A percentile compares a stretch with the other conserved stretches of the same genome.
These are phyloP conservation scores for Griposia aprilina DNA, from an alignment of 2,888 invertebrate species.

Conservation along the genomic window DNA sequence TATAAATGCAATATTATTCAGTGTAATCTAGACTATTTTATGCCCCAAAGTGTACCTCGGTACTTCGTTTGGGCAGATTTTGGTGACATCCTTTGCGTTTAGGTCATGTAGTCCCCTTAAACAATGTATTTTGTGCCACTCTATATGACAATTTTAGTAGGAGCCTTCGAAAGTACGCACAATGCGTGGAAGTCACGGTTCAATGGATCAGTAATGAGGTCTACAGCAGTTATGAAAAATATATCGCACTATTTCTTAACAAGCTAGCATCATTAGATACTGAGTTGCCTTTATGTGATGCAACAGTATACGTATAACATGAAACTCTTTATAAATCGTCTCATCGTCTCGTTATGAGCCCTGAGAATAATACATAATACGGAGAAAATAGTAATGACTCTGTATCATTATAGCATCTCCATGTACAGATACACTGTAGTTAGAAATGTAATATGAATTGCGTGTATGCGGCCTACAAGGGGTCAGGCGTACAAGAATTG, in stretches of 20 bases:
- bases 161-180: slow-evolving; percentile 2
- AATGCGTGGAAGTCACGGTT: slow-evolving; percentile 26
- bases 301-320: slow-evolving; percentile 33
- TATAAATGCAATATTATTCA: too few species aligned
- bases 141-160: not conserved
- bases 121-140: not conserved
- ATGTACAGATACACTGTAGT: slow-evolving; percentile 17
- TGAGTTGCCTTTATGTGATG: slow-evolving; percentile 24
- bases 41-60: too few species aligned
- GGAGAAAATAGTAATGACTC: slow-evolving; percentile 43
- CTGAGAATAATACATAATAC: slow-evolving; percentile 32
- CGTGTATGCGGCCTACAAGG: not conserved
- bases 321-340: slow-evolving; percentile 25
- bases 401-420: slow-evolving; percentile 18
- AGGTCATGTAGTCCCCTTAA: too few species aligned
- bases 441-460: not conserved
- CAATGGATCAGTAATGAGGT: slow-evolving; percentile 38
- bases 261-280: slow-evolving; percentile 24
- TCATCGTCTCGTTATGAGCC: slow-evolving; percentile 41
- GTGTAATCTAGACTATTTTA: too few species aligned
- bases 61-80: too few species aligned
- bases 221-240: slow-evolving; percentile 44
- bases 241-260: slow-evolving; percentile 45
- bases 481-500: not conserved
- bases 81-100: too few species aligned